Evolutionary conservation across 1,140 invertebrate species (phyloP).

Genomic region (Aphis gossypii): DNA sequence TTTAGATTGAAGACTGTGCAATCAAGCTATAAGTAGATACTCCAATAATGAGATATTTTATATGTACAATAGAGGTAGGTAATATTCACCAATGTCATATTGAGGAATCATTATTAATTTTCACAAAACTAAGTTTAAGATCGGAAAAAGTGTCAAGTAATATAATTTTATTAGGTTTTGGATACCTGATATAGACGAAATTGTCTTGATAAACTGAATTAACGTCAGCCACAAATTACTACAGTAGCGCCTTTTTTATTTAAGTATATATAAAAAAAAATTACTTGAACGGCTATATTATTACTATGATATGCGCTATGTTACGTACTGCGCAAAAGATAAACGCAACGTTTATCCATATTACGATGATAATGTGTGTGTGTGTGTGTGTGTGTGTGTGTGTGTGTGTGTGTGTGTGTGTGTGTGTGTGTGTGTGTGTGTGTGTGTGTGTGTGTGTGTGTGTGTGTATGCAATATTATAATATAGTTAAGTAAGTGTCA

Average conservation of each 20-base stretch:
- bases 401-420: too few relatives aligned
- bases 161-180: not conserved
- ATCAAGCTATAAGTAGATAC: not conserved
- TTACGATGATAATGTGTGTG: not conserved
- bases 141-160: not conserved
- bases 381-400: too few relatives aligned
- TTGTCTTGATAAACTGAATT: not conserved
- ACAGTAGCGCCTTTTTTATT: not conserved
- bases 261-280: not conserved
- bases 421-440: too few relatives aligned
- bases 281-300: not conserved
- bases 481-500: not conserved
- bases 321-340: not conserved
- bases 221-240: not conserved
- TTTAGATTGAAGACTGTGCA: not conserved
- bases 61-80: not conserved
- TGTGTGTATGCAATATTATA: not conserved
- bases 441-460: too few relatives aligned
- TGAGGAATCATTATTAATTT: not conserved
- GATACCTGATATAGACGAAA: not conserved
- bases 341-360: not conserved
- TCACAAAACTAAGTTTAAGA: not conserved
- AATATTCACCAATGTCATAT: not conserved
- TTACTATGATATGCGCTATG: not conserved
- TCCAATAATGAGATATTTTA: not conserved